Evolutionary conservation across 2,888 invertebrate species (phyloP), one percentile per base, ranked within the genome.

Genomic region (Anaspis maculata): DNA sequence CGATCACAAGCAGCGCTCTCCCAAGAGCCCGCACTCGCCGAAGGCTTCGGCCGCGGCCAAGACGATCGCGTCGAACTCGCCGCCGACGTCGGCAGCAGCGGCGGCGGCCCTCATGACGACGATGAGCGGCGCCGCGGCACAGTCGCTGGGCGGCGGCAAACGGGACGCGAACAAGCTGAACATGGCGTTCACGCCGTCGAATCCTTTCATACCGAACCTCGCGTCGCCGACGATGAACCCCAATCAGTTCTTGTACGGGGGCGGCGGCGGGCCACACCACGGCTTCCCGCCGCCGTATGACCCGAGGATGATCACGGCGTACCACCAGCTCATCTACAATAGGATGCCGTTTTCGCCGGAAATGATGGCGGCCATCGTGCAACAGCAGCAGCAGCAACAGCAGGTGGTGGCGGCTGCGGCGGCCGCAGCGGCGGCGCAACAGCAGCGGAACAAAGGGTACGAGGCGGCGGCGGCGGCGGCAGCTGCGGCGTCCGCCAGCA

Each of bases 121-220:
- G n/a, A n/a, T n/a, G n/a, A n/a, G n/a, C n/a, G n/a, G n/a, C n/a
- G n/a, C n/a, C n/a, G n/a, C n/a, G n/a, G n/a, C n/a, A n/a, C n/a
- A n/a, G n/a, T n/a, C n/a, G n/a, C n/a, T n/a, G n/a, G 36, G 39
- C 12, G 12, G 3, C 27, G 35, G 15, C 19, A 48, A 47, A 29
- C 21, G 46, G 28, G 48, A 48, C 22, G n/a, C n/a, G n/a, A n/a
- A n/a, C 41, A 48, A 48, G 39, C 45, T 31, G 10, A 63, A 58
- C 35, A 43, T 66, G 27, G 64, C 55, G 37, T 66, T 62, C 41
- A 66, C 65, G 0, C 65, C 65, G 3, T 52, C 66, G 10, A 66
- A 67, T 47, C 67, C 67, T 3, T 67, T 65, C 37, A 57, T 67
- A 11, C 65, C 66, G 11, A 64, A 66, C 41, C 46, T 66, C 35